These are phyloP conservation scores for Pinctada fucata DNA, from an alignment of 2,888 invertebrate genomes.

Conservation along the genomic window DNA sequence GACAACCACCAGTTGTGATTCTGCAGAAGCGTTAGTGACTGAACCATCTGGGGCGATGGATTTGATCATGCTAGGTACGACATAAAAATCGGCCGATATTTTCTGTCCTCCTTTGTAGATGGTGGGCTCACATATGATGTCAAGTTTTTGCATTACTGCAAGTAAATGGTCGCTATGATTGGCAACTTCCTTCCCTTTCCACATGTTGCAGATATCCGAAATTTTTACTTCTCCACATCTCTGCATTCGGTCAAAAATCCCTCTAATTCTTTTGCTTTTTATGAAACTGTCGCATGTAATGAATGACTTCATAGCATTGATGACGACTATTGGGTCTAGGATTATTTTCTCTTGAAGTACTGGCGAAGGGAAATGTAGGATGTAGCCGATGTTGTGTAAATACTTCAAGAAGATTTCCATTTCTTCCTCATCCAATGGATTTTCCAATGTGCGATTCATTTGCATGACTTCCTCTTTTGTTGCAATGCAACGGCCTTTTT, in stretches of 20 bases:
- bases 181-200: too few relatives aligned
- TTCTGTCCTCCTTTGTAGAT: neutral
- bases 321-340: neutral
- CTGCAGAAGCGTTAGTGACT: too few relatives aligned
- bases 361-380: neutral
- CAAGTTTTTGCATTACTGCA: neutral
- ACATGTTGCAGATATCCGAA: too few relatives aligned
- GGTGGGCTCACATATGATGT: neutral
- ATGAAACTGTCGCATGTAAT: neutral
- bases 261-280: too few relatives aligned
- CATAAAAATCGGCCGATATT: neutral
- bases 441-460: neutral
- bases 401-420: neutral
- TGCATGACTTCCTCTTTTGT: neutral
- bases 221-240: too few relatives aligned
- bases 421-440: neutral
- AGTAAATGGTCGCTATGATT: neutral
- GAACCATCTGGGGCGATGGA: neutral
- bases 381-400: neutral
- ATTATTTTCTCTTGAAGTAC: neutral
- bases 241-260: too few relatives aligned
- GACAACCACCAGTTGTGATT: too few relatives aligned
- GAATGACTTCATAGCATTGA: neutral
- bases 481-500: neutral
- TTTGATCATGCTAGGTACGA: neutral